Conservation (phyloP, 1,140 invertebrate species). For the Drosophila lacertosa region DNA sequence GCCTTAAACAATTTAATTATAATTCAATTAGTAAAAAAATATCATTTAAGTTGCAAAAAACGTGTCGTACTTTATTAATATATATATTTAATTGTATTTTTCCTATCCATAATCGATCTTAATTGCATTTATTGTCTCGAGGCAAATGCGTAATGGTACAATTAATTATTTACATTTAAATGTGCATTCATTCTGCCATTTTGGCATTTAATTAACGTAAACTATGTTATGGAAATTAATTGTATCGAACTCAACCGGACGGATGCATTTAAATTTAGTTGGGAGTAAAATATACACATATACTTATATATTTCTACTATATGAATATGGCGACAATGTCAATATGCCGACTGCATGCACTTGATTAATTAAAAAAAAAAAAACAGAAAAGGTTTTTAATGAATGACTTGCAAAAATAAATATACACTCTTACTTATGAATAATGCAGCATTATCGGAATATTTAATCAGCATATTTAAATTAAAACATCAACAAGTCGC, state of each 20-base stretch:
- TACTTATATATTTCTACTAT: too few species aligned
- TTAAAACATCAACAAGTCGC: constrained; percentile 19
- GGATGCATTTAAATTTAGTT: constrained; percentile 50
- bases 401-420: constrained; percentile 41
- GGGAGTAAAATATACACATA: constrained; percentile 1
- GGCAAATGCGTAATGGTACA: constrained; percentile 44
- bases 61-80: background rate
- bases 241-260: constrained; percentile 47
- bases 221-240: constrained; percentile 73
- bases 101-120: constrained; percentile 34
- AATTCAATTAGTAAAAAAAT: constrained; percentile 8
- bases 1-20: background rate
- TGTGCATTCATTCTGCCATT: constrained; percentile 47
- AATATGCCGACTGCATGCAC: constrained; percentile 65
- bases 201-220: constrained; percentile 64
- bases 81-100: constrained; percentile 10
- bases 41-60: background rate
- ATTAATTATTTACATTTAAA: constrained; percentile 69
- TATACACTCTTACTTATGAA: constrained; percentile 2
- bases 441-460: constrained; percentile 20
- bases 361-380: constrained; percentile 66
- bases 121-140: constrained; percentile 48
- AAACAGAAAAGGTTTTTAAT: constrained; percentile 13
- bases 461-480: constrained; percentile 10
- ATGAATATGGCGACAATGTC: constrained; percentile 61